A percentile compares a stretch with the other conserved stretches of the same genome.
Conservation (phyloP, 2,113 vertebrate genomes). For the Smithornis capensis region DNA sequence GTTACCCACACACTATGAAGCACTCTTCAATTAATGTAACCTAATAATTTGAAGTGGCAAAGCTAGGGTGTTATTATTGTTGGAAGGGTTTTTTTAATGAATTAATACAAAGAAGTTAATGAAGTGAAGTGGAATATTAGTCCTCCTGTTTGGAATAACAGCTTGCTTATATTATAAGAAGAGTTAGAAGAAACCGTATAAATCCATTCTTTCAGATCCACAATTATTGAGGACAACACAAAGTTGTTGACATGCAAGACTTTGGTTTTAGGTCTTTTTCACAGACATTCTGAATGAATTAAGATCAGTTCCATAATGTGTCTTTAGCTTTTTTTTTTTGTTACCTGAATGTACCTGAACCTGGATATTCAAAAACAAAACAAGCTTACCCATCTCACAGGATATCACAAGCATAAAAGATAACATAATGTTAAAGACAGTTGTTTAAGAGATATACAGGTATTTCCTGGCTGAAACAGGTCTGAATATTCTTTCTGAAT, state of each 20-base stretch:
- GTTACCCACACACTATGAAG: background rate
- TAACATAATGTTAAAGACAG: background rate
- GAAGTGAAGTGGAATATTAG: background rate
- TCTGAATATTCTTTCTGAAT: background rate
- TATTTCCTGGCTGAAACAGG: background rate
- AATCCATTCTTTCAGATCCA: background rate
- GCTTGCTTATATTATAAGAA: background rate
- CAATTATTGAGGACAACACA: background rate
- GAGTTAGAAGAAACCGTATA: background rate
- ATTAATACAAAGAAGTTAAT: background rate
- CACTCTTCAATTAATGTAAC: background rate
- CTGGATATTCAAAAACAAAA: background rate
- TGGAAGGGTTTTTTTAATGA: background rate
- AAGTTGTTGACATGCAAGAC: background rate
- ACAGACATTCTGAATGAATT: background rate
- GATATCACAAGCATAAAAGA: background rate
- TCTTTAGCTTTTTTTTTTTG: background rate
- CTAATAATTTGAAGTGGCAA: background rate
- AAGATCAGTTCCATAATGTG: background rate
- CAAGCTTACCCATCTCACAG: background rate
- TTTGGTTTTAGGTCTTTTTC: background rate
- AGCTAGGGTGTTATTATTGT: rapidly evolving
- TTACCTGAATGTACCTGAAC: background rate
- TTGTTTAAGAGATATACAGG: background rate
- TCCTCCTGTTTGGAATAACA: background rate